These are phyloP conservation scores for Drosophila niveifrons DNA, from an alignment of 2,888 invertebrate species.

Conservation along the genomic window DNA sequence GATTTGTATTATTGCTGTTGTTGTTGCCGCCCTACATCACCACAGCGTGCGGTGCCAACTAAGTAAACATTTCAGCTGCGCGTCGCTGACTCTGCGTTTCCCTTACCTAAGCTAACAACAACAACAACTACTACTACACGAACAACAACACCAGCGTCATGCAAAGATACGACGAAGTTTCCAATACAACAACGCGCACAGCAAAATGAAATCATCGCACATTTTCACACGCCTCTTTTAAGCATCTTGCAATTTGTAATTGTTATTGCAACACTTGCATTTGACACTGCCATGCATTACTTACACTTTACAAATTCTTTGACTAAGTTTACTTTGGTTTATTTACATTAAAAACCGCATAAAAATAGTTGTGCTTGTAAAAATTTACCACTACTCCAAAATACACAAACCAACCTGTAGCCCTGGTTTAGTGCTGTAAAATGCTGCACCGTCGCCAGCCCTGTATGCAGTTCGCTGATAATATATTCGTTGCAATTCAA, in stretches of 20 bases:
- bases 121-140: conserved; percentile 34
- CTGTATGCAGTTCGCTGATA: conserved; percentile 31
- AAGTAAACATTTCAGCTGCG: conserved; percentile 65
- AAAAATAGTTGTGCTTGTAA: conserved; percentile 69
- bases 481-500: conserved; percentile 51
- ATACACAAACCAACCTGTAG: conserved; percentile 70
- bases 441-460: conserved; percentile 22
- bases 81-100: conserved; percentile 60
- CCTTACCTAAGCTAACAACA: conserved; percentile 65
- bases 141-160: conserved; percentile 56
- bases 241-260: background rate
- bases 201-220: conserved; percentile 84
- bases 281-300: conserved; percentile 36
- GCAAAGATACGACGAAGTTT: conserved; percentile 73
- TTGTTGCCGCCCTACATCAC: conserved; percentile 56
- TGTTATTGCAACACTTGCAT: conserved; percentile 2
- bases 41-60: conserved; percentile 43
- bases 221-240: conserved; percentile 50
- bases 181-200: conserved; percentile 79
- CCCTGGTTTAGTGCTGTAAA: conserved; percentile 60
- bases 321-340: conserved; percentile 68
- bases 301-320: conserved; percentile 70
- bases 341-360: conserved; percentile 73
- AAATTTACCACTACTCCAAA: conserved; percentile 76
- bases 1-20: conserved; percentile 45